Conservation (phyloP, 2,888 invertebrate genomes). For the Psylliodes chrysocephalus region DNA sequence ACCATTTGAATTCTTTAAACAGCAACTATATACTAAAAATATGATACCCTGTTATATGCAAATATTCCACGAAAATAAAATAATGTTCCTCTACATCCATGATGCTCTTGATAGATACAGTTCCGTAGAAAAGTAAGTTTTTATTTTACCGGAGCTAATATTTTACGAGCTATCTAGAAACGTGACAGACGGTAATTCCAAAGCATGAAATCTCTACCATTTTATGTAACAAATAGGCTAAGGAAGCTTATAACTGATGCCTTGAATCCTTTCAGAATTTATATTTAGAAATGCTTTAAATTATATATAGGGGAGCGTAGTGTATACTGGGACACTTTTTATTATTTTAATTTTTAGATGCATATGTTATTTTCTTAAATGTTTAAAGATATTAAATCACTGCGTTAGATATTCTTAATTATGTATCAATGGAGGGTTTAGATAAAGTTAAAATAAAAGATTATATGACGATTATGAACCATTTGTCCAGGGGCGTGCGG, state of each 20-base stretch:
- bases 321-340: too few relatives aligned
- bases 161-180: slow-evolving; percentile 7
- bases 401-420: too few relatives aligned
- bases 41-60: slow-evolving; percentile 1
- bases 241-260: slow-evolving; percentile 10
- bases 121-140: neutral
- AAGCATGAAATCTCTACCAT: slow-evolving; percentile 5
- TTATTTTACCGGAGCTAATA: slow-evolving; percentile 5
- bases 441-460: too few relatives aligned
- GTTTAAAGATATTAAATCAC: too few relatives aligned
- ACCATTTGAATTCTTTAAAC: too few relatives aligned
- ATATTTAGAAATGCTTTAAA: neutral
- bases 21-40: neutral
- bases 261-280: neutral
- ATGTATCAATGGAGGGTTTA: too few relatives aligned
- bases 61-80: neutral
- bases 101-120: slow-evolving; percentile 3
- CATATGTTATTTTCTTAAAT: too few relatives aligned
- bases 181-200: slow-evolving; percentile 14
- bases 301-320: too few relatives aligned
- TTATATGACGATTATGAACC: too few relatives aligned
- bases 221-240: slow-evolving; percentile 2
- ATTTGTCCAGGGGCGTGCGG: too few relatives aligned
- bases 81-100: neutral
- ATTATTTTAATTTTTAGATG: too few relatives aligned